Evolutionary conservation across 2,113 vertebrate species (phyloP).

Genomic region (Siniperca knerii): DNA sequence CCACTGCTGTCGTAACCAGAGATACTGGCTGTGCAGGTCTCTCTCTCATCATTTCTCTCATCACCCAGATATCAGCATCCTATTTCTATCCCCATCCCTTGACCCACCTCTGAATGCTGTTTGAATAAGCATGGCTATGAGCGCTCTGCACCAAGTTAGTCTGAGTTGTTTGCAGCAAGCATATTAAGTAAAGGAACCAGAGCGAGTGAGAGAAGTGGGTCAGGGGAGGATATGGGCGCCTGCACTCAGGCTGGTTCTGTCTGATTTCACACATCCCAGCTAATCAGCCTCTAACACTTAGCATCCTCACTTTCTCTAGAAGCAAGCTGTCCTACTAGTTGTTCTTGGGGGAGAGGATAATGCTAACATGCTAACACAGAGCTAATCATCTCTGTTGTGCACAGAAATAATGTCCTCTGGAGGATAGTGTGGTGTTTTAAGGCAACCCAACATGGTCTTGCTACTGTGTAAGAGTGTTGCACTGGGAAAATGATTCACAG

Average conservation of each 20-base stretch:
- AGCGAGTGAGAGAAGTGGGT: constrained; percentile 64
- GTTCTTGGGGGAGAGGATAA: background rate
- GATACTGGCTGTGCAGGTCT: background rate
- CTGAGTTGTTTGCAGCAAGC: constrained; percentile 52
- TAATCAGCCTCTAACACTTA: constrained; percentile 46
- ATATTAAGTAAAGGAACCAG: constrained; percentile 53
- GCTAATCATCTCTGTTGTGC: constrained; percentile 4
- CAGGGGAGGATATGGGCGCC: constrained; percentile 59
- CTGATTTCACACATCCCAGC: constrained; percentile 60
- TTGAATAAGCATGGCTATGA: constrained; percentile 22
- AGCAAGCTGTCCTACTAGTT: background rate
- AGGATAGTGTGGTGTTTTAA: background rate
- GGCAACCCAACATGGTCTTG: background rate
- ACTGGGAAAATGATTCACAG: background rate
- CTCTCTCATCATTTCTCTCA: background rate
- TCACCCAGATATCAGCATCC: background rate
- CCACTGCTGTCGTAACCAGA: background rate
- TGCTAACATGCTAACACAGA: constrained; percentile 37
- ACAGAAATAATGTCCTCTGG: background rate
- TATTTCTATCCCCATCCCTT: constrained; percentile 2
- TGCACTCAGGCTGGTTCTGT: constrained; percentile 44
- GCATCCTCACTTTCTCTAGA: constrained; percentile 14
- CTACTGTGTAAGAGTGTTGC: background rate
- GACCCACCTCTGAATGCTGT: constrained; percentile 32
- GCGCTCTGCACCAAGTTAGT: constrained; percentile 39